Base-by-base conservation (phyloP, 2,888 invertebrate genomes). In the Hypena proboscidalis region DNA sequence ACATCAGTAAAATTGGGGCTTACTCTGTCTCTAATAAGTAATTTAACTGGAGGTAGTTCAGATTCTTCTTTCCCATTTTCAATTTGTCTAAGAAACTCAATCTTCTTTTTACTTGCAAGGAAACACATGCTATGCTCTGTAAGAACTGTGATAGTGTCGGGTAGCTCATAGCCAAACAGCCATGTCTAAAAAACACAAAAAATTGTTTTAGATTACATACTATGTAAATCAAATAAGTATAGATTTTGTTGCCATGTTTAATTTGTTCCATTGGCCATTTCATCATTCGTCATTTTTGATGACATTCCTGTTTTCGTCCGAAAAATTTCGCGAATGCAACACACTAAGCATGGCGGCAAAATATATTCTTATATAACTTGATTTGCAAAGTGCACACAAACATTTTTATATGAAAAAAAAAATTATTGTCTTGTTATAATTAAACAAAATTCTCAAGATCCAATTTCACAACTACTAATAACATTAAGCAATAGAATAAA, bases 21-120 rank as follows among this genome's bases (percentile, higher is more conserved):
- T 88, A 97, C 97, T 90, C 98, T 96, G 80, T 99, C 99, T 74
- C 99, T 93, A 7, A 96, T 93, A 38, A 98, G 92, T 15, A 99
- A 92, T 78, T 96, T 97, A 4, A 99, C 94, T 38, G 95, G 93
- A 5, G 98, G 97, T 22, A 98, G 91, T 57, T 95, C 95, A 30
- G 86, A 68, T 62, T 97, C 96, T 67, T 97, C 97, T 80, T 96
- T 97, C 10, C 93, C 93, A 73, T 94, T 95, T 80, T 98, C 97
- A 26, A 97, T 94, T 80, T 97, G 97, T 68, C 96, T 94, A 34
- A 99, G 90, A 84, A 99, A 99, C 70, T 99, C 99, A 54, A 98
- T 97, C 85, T 99, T 99, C 92, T 99, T 99, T 85, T 98, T 99
- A 76, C 98, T 98, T 1, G 98, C 97, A 43, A 99, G 91, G 72